Conservation (phyloP, 2,888 invertebrate genomes). For the Drosophila kanekoi region DNA sequence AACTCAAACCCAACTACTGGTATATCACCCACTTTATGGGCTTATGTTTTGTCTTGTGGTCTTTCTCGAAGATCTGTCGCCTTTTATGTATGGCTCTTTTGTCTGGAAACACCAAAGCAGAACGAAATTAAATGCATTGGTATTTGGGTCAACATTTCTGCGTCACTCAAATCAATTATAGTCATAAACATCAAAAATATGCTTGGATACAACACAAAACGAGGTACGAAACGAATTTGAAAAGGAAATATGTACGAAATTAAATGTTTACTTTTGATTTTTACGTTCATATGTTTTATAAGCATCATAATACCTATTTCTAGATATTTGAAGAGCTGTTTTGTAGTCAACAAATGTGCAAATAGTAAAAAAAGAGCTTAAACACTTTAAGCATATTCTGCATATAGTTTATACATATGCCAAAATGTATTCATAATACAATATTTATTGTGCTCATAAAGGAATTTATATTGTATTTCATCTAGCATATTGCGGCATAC, state of each 20-base stretch:
- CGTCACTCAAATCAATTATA: slow-evolving; percentile 63
- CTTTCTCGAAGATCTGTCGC: slow-evolving; percentile 16
- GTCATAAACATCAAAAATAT: slow-evolving; percentile 40
- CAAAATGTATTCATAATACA: neutral
- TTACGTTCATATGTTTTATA: slow-evolving; percentile 18
- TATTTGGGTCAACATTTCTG: slow-evolving; percentile 68
- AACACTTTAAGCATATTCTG: neutral
- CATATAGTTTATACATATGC: neutral
- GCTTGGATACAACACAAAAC: slow-evolving; percentile 8
- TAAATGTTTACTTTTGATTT: slow-evolving; percentile 28
- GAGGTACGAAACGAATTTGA: neutral
- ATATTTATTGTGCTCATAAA: neutral
- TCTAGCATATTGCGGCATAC: neutral
- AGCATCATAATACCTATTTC: slow-evolving; percentile 19
- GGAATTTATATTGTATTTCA: neutral
- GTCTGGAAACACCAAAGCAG: slow-evolving; percentile 15
- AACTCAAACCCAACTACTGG: slow-evolving; percentile 1
- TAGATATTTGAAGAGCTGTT: neutral
- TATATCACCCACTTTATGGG: slow-evolving; percentile 11
- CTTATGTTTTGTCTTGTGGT: slow-evolving; percentile 4
- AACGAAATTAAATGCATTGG: slow-evolving; percentile 55
- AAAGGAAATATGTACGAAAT: neutral
- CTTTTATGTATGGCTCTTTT: slow-evolving; percentile 22
- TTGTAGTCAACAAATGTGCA: neutral
- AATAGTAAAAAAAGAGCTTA: neutral